Evolutionary conservation across 2,888 invertebrate species (phyloP), one percentile per base, ranked within the genome.

Genomic region (Drosophila paranaensis): DNA sequence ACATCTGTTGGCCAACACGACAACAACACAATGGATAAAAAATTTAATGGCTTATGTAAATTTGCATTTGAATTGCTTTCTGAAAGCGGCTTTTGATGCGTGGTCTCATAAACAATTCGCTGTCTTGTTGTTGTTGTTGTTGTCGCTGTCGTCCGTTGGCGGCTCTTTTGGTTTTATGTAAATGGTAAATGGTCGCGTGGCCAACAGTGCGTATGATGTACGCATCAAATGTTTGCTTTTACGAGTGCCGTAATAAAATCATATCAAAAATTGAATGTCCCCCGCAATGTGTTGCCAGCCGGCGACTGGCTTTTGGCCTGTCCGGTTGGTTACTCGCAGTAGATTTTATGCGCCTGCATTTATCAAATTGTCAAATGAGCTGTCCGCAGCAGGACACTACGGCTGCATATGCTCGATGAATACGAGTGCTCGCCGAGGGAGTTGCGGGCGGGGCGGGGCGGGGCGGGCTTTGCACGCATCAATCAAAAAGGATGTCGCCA

Each of bases 301-400:
- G 33, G 37, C 20, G 14, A 9, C 37, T 46, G 27, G 9, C 30
- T 14, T 46, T 46, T 46, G 27, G 37, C 11, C 54, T 53, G 58
- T 33, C 40, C 56, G 62, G 60, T 60, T 65, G 65, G 56, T 74
- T 60, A 65, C 62, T 60, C 58, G 37, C 54, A n/a, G 61, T 56
- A 45, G 60, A 46, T 61, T 75, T 71, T 75, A 77, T 74, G 69
- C 35, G 63, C 50, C 66, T 63, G 88, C 86, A 84, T 84, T 78
- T 86, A 84, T 84, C 84, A 84, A 82, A 86, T 88, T 86, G 88
- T 84, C 88, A 88, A 86, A 83, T 86, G 82, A 82, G 81, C 86
- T 88, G 80, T 84, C 82, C 82, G 65, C 83, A 73, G 39, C 65
- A 66, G 65, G 74, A 68, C 30, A 48, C 30, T 40, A 13, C 14